phyloP scores from a whole-genome alignment of 2,113 vertebrate genomes.

The Oryzias melastigma region DNA sequence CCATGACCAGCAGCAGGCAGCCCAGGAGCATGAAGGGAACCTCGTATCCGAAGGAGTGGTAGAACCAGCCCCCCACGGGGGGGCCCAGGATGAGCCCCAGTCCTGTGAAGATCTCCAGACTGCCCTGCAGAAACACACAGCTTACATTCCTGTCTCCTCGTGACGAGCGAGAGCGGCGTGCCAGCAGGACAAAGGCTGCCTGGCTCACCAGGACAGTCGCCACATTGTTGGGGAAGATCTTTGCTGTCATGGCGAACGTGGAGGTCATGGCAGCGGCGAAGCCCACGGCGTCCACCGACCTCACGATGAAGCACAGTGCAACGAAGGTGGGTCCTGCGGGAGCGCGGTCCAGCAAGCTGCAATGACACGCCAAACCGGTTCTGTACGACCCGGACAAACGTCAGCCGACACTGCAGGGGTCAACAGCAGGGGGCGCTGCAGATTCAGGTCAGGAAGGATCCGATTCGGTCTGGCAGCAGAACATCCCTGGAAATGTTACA shows the following conservation, averaged over 20 bases:
- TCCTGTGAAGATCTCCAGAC: conserved; percentile 90
- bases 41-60: conserved; percentile 90
- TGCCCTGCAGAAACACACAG: conserved; percentile 78
- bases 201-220: conserved; percentile 91
- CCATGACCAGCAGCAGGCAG: conserved; percentile 82
- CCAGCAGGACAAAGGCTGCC: conserved; percentile 31
- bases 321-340: conserved; percentile 82
- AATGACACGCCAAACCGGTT: background rate
- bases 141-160: conserved; percentile 29
- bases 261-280: conserved; percentile 87
- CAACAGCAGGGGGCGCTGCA: no score
- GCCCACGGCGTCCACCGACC: conserved; percentile 86
- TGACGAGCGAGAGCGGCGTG: conserved; percentile 49
- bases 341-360: conserved; percentile 84
- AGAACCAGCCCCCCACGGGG: conserved; percentile 91
- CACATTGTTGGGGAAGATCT: conserved; percentile 90
- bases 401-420: no score
- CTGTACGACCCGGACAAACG: no score
- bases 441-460: no score
- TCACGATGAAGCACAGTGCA: conserved; percentile 85
- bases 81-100: conserved; percentile 90
- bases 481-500: no score
- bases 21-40: conserved; percentile 89
- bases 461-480: no score
- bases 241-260: conserved; percentile 84